Conservation (phyloP, 2,797 vertebrate species). For the Lagocephalus sceleratus region DNA sequence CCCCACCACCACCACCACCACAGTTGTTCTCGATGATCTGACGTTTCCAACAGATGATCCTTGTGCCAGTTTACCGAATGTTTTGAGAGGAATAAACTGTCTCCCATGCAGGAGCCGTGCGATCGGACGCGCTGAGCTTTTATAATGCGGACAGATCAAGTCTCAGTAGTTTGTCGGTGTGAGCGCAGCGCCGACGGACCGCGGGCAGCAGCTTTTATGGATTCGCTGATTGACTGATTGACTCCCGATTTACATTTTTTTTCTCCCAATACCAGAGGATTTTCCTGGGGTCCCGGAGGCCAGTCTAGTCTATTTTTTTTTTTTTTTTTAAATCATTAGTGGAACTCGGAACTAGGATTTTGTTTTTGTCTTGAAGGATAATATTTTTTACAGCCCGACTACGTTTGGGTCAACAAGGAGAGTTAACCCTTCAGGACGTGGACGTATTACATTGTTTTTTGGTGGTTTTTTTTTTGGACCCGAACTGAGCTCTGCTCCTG, state of each 20-base stretch:
- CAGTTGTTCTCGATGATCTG: constrained; percentile 33
- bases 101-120: constrained; percentile 35
- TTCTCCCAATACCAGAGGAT: constrained; percentile 21
- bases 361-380: constrained; percentile 49
- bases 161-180: constrained; percentile 65
- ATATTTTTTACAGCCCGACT: constrained; percentile 35
- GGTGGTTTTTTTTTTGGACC: constrained; percentile 29
- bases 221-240: constrained; percentile 54
- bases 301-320: constrained; percentile 31
- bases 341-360: constrained; percentile 41
- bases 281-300: constrained; percentile 8
- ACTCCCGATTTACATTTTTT: constrained; percentile 18
- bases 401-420: constrained; percentile 48
- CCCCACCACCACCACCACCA: no score
- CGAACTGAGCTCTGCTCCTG: constrained; percentile 35
- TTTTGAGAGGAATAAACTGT: constrained; percentile 38
- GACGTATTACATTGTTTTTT: constrained; percentile 33
- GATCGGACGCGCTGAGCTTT: constrained; percentile 39
- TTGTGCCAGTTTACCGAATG: constrained; percentile 43
- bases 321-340: constrained; percentile 27
- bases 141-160: constrained; percentile 68
- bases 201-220: constrained; percentile 60
- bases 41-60: constrained; percentile 19
- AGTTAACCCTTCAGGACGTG: constrained; percentile 57
- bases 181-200: constrained; percentile 62